These are phyloP conservation scores for Pentamera pediparva DNA, from an alignment of 53 echinoderm and acorn worm species.

Conservation along the genomic window DNA sequence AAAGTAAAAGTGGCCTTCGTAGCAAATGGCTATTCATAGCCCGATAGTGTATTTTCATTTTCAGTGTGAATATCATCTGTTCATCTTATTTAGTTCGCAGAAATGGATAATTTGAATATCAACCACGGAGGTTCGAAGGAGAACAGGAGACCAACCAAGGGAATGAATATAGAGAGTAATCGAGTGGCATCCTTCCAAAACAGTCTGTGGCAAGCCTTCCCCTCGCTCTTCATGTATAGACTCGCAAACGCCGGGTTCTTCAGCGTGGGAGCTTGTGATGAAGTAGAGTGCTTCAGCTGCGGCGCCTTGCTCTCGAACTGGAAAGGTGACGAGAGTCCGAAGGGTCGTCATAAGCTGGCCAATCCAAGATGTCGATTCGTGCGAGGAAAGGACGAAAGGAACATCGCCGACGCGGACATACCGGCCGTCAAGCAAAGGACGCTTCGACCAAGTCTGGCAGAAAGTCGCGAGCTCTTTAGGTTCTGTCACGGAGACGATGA, in stretches of 20 bases:
- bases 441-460: too few relatives aligned
- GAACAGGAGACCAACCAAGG: too few relatives aligned
- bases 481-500: too few relatives aligned
- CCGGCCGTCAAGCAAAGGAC: too few relatives aligned
- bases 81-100: too few relatives aligned
- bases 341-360: constrained; percentile 8
- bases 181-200: background rate
- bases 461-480: too few relatives aligned
- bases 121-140: too few relatives aligned
- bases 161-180: constrained; percentile 24
- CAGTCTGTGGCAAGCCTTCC: background rate
- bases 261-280: background rate
- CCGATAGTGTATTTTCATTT: too few relatives aligned
- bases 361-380: constrained; percentile 23
- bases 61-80: too few relatives aligned
- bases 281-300: constrained; percentile 25
- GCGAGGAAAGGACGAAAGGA: constrained; percentile 5
- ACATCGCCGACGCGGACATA: constrained; percentile 6
- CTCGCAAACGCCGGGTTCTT: constrained; percentile 21
- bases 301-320: background rate
- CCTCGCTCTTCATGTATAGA: background rate
- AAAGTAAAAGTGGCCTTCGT: too few relatives aligned
- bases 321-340: constrained; percentile 12
- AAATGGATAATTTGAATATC: too few relatives aligned
- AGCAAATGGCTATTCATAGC: too few relatives aligned